Conservation (phyloP, 2,113 vertebrate genomes). For the Microtus ochrogaster region DNA sequence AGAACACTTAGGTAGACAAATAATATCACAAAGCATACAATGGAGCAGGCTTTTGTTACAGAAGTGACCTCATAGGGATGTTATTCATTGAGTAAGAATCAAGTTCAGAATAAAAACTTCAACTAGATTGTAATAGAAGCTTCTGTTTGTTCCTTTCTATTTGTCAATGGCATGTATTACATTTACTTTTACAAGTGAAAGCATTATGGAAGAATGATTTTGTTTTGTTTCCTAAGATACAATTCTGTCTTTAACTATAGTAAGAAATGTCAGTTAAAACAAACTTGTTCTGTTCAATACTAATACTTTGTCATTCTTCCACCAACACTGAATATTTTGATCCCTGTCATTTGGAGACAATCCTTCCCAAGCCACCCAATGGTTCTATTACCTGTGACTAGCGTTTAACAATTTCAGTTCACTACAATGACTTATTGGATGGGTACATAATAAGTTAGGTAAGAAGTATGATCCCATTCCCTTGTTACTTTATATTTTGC, state of each 20-base stretch:
- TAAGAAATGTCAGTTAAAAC: not conserved
- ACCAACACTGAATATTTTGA: not conserved
- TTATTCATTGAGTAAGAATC: not conserved
- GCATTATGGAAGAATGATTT: not conserved
- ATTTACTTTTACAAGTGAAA: not conserved
- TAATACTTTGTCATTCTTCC: not conserved
- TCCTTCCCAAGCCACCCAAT: not conserved
- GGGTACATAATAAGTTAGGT: not conserved
- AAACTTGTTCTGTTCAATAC: not conserved
- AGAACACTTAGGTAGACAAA: not conserved
- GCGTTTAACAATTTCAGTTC: no score
- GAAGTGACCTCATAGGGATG: not conserved
- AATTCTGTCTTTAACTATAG: not conserved
- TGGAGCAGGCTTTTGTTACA: not conserved
- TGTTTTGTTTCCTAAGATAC: not conserved
- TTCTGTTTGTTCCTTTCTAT: not conserved
- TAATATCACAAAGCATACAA: not conserved
- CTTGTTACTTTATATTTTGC: not conserved
- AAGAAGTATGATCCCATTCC: not conserved
- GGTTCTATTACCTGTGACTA: not conserved
- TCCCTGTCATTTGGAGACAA: not conserved
- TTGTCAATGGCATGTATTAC: not conserved
- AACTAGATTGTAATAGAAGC: not conserved
- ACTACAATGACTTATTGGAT: accelerated
- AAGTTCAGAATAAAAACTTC: not conserved